These are phyloP conservation scores for Gonioctena quinquepunctata DNA, from an alignment of 1,140 invertebrate genomes.

Conservation along the genomic window DNA sequence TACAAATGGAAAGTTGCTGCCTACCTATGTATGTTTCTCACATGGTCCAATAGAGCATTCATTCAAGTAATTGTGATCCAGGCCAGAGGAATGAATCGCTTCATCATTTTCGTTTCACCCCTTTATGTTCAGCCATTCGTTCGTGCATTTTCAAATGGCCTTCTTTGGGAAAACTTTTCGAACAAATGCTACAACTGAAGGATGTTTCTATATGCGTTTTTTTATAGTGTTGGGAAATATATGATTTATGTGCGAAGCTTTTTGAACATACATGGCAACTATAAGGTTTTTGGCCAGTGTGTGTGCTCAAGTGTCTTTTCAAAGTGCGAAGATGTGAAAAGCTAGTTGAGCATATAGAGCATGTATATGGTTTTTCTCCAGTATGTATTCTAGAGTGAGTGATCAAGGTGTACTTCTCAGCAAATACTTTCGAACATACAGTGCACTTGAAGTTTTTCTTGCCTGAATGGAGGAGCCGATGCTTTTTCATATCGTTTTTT, in stretches of 20 bases:
- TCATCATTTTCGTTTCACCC: too few species aligned
- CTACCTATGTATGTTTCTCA: too few species aligned
- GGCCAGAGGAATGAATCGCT: too few species aligned
- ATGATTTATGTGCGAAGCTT: background rate
- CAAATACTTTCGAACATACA: conserved; percentile 22
- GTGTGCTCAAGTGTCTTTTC: background rate
- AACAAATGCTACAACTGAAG: background rate
- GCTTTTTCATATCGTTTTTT: background rate
- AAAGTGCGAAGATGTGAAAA: background rate
- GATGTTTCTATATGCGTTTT: background rate
- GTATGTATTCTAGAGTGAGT: background rate
- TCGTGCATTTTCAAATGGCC: background rate
- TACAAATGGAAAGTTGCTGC: too few species aligned
- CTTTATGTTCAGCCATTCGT: background rate
- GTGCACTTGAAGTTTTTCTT: conserved; percentile 23
- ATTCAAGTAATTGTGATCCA: too few species aligned
- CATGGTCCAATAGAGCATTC: too few species aligned
- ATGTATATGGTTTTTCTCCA: background rate
- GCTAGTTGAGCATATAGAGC: background rate
- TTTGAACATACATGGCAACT: background rate
- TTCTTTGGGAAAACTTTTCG: background rate
- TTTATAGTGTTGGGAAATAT: background rate
- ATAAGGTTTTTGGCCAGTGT: background rate
- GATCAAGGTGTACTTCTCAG: background rate
- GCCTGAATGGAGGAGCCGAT: conserved; percentile 37